Conservation (phyloP, 64 coral and sea anemone species). For the Stylophora pistillata region DNA sequence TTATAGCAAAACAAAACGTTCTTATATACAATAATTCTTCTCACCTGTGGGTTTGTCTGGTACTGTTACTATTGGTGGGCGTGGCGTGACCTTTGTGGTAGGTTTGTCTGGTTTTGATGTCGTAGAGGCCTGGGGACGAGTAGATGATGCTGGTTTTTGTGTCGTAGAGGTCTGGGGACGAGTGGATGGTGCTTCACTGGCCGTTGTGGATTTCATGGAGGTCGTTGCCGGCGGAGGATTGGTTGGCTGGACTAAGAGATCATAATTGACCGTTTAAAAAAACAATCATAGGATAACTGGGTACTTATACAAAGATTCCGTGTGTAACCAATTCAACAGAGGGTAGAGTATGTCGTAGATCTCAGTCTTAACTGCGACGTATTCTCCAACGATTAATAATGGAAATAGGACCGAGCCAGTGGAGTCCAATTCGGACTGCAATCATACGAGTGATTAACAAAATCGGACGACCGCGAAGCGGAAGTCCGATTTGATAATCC, state of each 20-base stretch:
- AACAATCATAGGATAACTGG: too few species aligned
- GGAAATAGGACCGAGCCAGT: too few species aligned
- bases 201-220: background rate
- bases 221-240: conserved; percentile 8
- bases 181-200: background rate
- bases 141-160: conserved; percentile 1
- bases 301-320: too few species aligned
- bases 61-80: conserved; percentile 8
- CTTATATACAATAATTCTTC: background rate
- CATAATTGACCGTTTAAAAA: background rate
- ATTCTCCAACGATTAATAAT: too few species aligned
- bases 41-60: conserved; percentile 48
- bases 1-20: too few species aligned
- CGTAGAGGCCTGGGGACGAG: background rate
- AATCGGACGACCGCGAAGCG: too few species aligned
- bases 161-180: background rate
- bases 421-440: too few species aligned
- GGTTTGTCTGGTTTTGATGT: conserved; percentile 17
- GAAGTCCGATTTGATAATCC: too few species aligned
- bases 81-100: background rate
- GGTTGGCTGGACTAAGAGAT: background rate
- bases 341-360: too few species aligned
- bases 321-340: too few species aligned
- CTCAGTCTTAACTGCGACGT: too few species aligned
- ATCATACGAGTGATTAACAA: too few species aligned